A percentile compares a stretch with the other conserved stretches of the same genome.
These are phyloP conservation scores for Drosophila multiciliata DNA, from an alignment of 2,888 invertebrate genomes.

Conservation along the genomic window DNA sequence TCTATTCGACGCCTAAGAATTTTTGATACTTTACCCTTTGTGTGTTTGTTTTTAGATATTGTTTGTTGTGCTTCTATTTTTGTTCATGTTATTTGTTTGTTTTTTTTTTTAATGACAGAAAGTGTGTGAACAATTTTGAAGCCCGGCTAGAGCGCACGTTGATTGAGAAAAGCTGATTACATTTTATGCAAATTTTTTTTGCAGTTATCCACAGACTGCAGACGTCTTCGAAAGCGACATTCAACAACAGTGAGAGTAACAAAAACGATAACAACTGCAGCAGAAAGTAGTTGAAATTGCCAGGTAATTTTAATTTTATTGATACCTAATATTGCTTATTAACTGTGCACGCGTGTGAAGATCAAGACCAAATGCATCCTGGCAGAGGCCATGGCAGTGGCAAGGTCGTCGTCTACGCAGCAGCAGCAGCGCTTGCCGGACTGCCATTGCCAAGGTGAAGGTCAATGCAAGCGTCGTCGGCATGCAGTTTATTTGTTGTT, in stretches of 20 bases:
- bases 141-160: slow-evolving; percentile 48
- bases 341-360: slow-evolving; percentile 47
- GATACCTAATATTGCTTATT: slow-evolving; percentile 17
- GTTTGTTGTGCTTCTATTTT: slow-evolving; percentile 26
- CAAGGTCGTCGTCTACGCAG: slow-evolving; percentile 41
- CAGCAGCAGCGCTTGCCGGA: slow-evolving; percentile 26
- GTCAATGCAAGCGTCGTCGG: slow-evolving; percentile 61
- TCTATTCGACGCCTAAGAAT: slow-evolving; percentile 29
- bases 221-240: not conserved
- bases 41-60: slow-evolving; percentile 31
- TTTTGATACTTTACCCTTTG: slow-evolving; percentile 39
- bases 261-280: slow-evolving; percentile 1
- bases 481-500: slow-evolving; percentile 72
- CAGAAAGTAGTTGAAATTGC: slow-evolving; percentile 1
- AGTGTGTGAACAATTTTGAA: slow-evolving; percentile 53
- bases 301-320: slow-evolving; percentile 45
- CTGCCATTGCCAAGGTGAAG: slow-evolving; percentile 76
- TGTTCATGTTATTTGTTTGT: slow-evolving; percentile 25
- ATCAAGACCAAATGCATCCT: slow-evolving; percentile 57
- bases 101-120: slow-evolving; percentile 29
- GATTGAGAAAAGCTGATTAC: slow-evolving; percentile 56
- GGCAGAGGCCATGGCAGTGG: slow-evolving; percentile 11
- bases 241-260: slow-evolving; percentile 2
- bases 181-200: slow-evolving; percentile 70
- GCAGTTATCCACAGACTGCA: slow-evolving; percentile 27